Conservation (phyloP, 2,113 vertebrate genomes). For the Gasterosteus aculeatus region DNA sequence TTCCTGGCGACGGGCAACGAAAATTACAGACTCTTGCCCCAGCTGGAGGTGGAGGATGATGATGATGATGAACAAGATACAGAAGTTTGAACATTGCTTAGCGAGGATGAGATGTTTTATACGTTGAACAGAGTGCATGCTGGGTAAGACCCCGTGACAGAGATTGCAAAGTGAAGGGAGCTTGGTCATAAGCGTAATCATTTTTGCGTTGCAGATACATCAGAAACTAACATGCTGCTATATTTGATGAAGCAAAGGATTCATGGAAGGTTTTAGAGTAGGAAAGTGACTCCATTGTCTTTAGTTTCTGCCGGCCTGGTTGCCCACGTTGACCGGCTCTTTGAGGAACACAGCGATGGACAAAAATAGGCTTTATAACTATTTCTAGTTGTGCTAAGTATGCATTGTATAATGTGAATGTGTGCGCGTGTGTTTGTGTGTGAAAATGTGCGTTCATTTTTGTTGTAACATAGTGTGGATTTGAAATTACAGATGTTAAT, state of each 20-base stretch:
- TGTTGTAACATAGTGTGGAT: conserved; percentile 6
- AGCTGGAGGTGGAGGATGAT: conserved; percentile 78
- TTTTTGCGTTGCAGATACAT: neutral
- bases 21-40: conserved; percentile 78
- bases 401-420: conserved; percentile 44
- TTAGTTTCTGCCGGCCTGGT: neutral
- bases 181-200: neutral
- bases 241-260: conserved; percentile 6
- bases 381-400: conserved; percentile 35
- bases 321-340: neutral
- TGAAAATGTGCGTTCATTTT: neutral
- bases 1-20: conserved; percentile 73
- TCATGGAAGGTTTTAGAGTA: conserved; percentile 12
- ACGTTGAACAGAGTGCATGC: neutral
- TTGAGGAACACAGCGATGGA: neutral
- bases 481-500: conserved; percentile 14
- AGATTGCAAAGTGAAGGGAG: neutral
- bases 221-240: conserved; percentile 12
- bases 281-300: neutral
- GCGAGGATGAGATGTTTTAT: conserved; percentile 3
- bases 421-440: conserved; percentile 9
- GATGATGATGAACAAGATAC: conserved; percentile 79
- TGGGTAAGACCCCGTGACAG: conserved; percentile 9
- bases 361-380: conserved; percentile 11
- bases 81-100: conserved; percentile 58